Evolutionary conservation across 1,140 invertebrate genomes (phyloP).

Genomic region (Heterodera schachtii): DNA sequence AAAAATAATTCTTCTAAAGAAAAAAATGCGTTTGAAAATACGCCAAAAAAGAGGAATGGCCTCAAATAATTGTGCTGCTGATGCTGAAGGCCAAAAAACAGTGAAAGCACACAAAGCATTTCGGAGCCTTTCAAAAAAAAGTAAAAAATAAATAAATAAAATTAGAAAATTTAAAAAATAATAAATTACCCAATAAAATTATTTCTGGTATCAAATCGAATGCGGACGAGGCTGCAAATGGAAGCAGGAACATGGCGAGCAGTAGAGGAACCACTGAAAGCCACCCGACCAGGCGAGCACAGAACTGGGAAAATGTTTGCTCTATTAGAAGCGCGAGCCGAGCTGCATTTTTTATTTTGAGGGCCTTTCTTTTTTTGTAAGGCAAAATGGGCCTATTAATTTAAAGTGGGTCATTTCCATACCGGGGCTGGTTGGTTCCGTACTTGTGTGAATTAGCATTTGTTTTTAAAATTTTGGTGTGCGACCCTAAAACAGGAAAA

Average conservation of each 20-base stretch:
- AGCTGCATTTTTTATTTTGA: too few relatives aligned
- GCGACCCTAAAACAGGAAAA: too few relatives aligned
- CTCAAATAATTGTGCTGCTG: conserved; percentile 34
- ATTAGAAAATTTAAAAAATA: not conserved
- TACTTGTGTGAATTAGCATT: too few relatives aligned
- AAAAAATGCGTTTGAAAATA: not conserved
- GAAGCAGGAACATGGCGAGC: conserved; percentile 16
- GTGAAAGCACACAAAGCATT: conserved; percentile 26
- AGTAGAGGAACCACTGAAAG: not conserved
- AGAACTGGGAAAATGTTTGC: not conserved
- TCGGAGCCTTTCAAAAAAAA: conserved; percentile 19
- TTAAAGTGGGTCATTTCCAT: too few relatives aligned
- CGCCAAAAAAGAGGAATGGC: conserved; percentile 41
- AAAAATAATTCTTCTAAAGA: conserved; percentile 2
- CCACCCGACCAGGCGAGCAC: not conserved
- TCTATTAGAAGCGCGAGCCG: too few relatives aligned
- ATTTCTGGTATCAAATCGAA: conserved; percentile 25
- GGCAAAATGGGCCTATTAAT: too few relatives aligned
- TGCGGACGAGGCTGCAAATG: not conserved
- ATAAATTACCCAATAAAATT: not conserved
- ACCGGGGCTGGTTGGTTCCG: too few relatives aligned
- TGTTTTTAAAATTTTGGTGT: too few relatives aligned
- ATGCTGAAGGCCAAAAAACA: conserved; percentile 42
- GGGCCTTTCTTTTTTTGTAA: too few relatives aligned
- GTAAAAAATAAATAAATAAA: not conserved